Percentiles rank a stretch among this genome's conserved stretches.
These are phyloP conservation scores for Crypturellus tataupa DNA, from an alignment of 2,797 vertebrate genomes.

Conservation along the genomic window DNA sequence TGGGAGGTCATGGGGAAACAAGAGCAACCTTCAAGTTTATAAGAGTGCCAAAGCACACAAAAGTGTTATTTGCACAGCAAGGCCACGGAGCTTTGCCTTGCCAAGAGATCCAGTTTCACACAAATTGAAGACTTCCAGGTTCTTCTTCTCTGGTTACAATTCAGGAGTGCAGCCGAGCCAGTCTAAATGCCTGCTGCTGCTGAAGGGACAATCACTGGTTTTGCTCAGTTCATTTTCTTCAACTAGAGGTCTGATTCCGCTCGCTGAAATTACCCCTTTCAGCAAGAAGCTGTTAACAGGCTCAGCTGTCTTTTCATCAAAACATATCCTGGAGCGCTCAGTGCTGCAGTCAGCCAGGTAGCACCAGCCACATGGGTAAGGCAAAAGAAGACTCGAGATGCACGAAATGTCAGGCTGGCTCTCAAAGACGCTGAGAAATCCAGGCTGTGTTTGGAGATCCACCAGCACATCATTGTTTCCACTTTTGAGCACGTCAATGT, in stretches of 20 bases:
- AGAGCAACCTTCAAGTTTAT: background rate
- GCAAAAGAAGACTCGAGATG: background rate
- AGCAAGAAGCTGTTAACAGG: background rate
- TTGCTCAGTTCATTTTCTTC: background rate
- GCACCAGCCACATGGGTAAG: background rate
- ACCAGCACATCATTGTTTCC: background rate
- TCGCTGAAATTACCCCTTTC: background rate
- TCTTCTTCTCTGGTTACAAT: background rate
- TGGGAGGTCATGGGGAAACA: background rate
- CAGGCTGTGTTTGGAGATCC: background rate
- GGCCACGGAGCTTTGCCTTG: background rate
- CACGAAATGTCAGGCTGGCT: background rate
- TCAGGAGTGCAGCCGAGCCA: accelerated
- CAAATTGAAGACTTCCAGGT: background rate
- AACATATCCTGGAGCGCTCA: background rate
- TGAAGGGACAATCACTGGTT: background rate
- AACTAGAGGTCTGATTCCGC: background rate
- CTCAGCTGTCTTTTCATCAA: background rate
- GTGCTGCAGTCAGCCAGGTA: background rate
- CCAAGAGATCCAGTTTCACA: background rate
- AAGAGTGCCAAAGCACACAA: background rate
- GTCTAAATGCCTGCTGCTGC: background rate
- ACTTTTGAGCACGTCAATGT: background rate
- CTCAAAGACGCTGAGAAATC: background rate
- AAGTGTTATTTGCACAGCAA: background rate